Conservation (phyloP, 2,797 vertebrate species). For the Arvicola amphibius region DNA sequence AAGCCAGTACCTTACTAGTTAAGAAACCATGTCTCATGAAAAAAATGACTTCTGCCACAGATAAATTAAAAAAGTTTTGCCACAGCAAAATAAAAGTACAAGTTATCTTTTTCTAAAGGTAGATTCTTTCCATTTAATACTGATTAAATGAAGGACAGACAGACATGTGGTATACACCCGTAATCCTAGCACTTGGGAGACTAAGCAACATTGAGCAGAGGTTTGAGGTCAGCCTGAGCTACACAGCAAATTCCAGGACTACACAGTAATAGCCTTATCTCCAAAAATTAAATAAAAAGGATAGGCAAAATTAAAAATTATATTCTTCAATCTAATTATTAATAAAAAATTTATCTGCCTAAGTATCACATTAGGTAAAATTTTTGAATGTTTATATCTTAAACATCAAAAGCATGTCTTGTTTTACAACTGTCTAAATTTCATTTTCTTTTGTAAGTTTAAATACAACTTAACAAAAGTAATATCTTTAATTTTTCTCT, state of each 20-base stretch:
- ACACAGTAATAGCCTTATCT: background rate
- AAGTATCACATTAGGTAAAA: constrained; percentile 36
- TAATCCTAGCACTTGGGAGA: background rate
- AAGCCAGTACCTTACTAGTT: background rate
- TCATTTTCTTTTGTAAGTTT: constrained; percentile 56
- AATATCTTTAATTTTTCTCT: constrained; percentile 14
- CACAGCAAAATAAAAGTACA: constrained; percentile 41
- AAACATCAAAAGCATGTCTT: constrained; percentile 35
- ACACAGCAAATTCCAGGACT: background rate
- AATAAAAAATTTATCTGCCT: background rate
- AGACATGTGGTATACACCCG: background rate
- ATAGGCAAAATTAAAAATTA: constrained; percentile 44
- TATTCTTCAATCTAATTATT: constrained; percentile 30
- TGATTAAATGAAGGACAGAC: background rate
- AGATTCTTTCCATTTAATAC: constrained; percentile 23
- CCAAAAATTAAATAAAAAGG: background rate
- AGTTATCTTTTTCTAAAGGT: constrained; percentile 34
- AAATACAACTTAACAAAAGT: constrained; percentile 57
- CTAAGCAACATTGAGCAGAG: background rate
- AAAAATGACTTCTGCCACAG: constrained; percentile 35
- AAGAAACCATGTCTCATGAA: background rate
- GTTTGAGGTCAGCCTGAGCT: background rate
- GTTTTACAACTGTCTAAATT: constrained; percentile 45
- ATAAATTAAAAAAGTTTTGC: constrained; percentile 30
- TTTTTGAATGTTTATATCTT: constrained; percentile 51